Conservation (phyloP, 37 sponge, comb jelly and placozoan species). For the Mnemiopsis leidyi region DNA sequence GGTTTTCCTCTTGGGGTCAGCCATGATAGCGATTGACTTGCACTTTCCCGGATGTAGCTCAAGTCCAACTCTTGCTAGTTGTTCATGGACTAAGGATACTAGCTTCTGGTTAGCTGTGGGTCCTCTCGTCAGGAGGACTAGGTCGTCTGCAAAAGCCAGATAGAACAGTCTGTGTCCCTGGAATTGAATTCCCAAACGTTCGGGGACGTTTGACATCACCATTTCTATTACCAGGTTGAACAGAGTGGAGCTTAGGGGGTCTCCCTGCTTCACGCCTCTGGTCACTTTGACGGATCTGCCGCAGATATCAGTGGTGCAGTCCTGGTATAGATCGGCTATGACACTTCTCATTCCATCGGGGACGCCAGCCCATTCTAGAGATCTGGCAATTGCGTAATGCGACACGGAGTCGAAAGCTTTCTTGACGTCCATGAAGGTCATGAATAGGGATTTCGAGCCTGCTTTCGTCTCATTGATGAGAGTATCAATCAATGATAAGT, state of each 20-base stretch:
- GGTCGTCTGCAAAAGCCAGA: conserved; percentile 13
- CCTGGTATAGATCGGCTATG: neutral
- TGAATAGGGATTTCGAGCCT: neutral
- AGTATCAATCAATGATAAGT: neutral
- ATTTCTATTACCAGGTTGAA: neutral
- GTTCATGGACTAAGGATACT: neutral
- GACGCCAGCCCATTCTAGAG: neutral
- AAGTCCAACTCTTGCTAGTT: neutral
- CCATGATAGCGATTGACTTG: neutral
- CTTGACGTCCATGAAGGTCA: neutral
- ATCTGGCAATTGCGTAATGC: neutral
- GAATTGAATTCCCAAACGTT: neutral
- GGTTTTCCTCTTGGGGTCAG: neutral
- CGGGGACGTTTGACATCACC: neutral
- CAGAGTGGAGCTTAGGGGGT: neutral
- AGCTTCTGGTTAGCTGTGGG: neutral
- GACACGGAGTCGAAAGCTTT: neutral
- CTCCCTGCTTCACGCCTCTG: conserved; percentile 25
- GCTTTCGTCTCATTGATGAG: neutral
- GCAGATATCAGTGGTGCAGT: neutral
- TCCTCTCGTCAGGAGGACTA: neutral
- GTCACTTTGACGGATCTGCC: neutral
- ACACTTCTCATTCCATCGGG: neutral
- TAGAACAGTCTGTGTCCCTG: neutral
- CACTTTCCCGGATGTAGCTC: neutral